Percentiles rank a stretch among this genome's conserved stretches.
These are phyloP conservation scores for Laticauda colubrina DNA, from an alignment of 2,113 vertebrate species.

Conservation along the genomic window DNA sequence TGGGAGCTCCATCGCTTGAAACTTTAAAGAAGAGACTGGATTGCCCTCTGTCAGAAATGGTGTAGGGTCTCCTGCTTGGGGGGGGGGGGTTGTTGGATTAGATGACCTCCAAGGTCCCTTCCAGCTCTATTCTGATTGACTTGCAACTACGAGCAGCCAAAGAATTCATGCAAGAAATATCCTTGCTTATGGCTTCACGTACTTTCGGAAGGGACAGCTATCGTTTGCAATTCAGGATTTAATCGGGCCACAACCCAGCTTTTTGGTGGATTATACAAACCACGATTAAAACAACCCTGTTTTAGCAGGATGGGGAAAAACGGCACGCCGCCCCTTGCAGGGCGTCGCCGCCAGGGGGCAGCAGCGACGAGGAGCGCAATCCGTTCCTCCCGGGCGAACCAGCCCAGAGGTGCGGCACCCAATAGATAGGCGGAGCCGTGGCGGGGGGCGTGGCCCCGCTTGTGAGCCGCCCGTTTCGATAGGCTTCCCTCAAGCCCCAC, in stretches of 20 bases:
- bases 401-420: neutral
- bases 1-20: too few relatives aligned
- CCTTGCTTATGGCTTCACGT: neutral
- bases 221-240: neutral
- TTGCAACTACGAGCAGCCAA: neutral
- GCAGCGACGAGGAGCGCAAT: neutral
- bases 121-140: too few relatives aligned
- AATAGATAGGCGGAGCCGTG: neutral
- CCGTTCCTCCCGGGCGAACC: neutral
- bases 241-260: neutral
- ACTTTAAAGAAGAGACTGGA: too few relatives aligned
- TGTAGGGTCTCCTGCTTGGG: too few relatives aligned
- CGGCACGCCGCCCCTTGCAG: rapidly evolving
- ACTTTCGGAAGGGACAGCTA: neutral
- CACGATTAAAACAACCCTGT: neutral
- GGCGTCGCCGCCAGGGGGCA: neutral
- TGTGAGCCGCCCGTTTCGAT: neutral
- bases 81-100: too few relatives aligned
- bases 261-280: neutral
- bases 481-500: neutral
- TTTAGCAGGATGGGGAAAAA: neutral
- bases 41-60: too few relatives aligned
- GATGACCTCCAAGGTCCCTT: too few relatives aligned
- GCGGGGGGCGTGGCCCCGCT: neutral
- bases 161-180: neutral